Base-by-base conservation (phyloP, 2,797 vertebrate species). In the Falco rusticolus region DNA sequence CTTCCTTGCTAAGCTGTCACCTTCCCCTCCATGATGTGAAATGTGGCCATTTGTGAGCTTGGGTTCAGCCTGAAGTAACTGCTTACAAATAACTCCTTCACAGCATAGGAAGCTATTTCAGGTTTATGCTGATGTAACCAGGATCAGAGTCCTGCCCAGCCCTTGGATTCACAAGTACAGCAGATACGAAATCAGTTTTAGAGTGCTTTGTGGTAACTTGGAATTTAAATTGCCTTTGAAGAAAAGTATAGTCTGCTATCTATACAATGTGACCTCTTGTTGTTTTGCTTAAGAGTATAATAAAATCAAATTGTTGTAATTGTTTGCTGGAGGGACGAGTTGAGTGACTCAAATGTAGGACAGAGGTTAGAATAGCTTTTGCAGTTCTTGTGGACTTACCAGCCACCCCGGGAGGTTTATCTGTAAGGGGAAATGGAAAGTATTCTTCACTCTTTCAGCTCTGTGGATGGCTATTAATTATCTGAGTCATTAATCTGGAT, bases 211-310 rank as follows among this genome's bases (percentile, higher is more conserved):
- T 15, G n/a, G 26, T 34, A 80, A 63, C 41, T 48, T 43, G 24
- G 53, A 39, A 41, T 78, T 86, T 24, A 37, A 94, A n/a, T 71
- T 68, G 41, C 22, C 41, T 88, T 84, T 64, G 53, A 77, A 48
- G 18, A 50, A 9, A 90, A 83, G 19, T 37, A 19, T 5, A 1
- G 0, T 28, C 34, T 68, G 37, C 11, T 76, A 0, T 57, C 48
- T 0, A 0, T 20, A 5, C 13, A 37, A 34, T 12, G 17, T 74
- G 87, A 12, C 26, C 45, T 50, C 56, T 60, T 60, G 15, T 39
- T 72, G 20, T 39, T 82, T 59, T 77, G 24, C 37, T 81, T 56
- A 61, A 50, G 9, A 56, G n/a, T 9, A 10, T n/a, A 69, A 53
- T 68, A 47, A 64, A 48, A 59, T 63, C 11, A 43, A 14, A 39